phyloP scores from a whole-genome alignment of 2,797 vertebrate species.

The Esox masquinongy region DNA sequence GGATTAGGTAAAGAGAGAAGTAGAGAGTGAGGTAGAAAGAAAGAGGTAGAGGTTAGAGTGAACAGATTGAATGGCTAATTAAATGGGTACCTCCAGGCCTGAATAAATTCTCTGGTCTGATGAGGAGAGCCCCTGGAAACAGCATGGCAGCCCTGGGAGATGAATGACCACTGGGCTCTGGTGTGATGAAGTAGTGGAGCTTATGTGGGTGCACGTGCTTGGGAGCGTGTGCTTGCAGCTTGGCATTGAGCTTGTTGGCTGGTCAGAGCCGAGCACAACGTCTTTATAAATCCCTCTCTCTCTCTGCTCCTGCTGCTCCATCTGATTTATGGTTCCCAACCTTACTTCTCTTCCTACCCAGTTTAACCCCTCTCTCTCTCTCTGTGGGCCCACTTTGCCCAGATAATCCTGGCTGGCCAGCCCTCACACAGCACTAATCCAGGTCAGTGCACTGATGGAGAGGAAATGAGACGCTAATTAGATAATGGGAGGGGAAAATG shows the following conservation, averaged over 20 bases:
- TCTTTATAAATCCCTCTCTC: constrained; percentile 95
- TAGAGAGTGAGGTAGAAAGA: constrained; percentile 33
- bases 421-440: constrained; percentile 79
- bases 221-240: constrained; percentile 70
- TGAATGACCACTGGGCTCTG: constrained; percentile 89
- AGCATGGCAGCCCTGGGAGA: constrained; percentile 80
- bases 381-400: constrained; percentile 21
- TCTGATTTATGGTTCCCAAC: constrained; percentile 83
- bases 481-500: constrained; percentile 86
- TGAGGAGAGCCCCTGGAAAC: constrained; percentile 87
- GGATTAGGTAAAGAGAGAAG: constrained; percentile 32
- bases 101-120: constrained; percentile 90
- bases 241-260: constrained; percentile 90
- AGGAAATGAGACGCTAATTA: constrained; percentile 94
- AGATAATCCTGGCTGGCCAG: constrained; percentile 67
- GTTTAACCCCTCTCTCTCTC: not conserved
- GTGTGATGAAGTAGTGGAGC: constrained; percentile 94
- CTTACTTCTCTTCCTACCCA: not conserved
- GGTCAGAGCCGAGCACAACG: constrained; percentile 78
- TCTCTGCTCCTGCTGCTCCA: constrained; percentile 81
- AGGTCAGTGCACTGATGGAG: constrained; percentile 89
- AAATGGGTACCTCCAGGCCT: constrained; percentile 90
- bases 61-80: constrained; percentile 94
- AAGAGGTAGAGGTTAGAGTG: constrained; percentile 53
- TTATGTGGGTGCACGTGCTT: constrained; percentile 59